These are phyloP conservation scores for Platyrinchus mystaceus DNA, from an alignment of 2,797 vertebrate genomes.

Conservation along the genomic window DNA sequence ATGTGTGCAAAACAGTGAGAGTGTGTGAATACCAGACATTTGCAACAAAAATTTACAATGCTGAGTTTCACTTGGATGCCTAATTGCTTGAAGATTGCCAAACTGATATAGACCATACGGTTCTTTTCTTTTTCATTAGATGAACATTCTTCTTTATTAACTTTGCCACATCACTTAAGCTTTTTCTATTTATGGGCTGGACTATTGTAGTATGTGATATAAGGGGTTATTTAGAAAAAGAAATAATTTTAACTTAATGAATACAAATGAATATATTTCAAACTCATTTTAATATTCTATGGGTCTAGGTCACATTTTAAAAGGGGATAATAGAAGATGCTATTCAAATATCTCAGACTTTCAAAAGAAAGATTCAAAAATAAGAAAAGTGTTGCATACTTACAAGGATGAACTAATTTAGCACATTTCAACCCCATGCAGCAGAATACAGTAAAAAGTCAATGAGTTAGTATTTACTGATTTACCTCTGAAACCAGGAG, in stretches of 20 bases:
- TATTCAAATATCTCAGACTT: background rate
- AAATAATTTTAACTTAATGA: background rate
- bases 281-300: background rate
- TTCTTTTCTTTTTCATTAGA: background rate
- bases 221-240: background rate
- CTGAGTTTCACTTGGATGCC: background rate
- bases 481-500: background rate
- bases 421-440: background rate
- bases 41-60: background rate
- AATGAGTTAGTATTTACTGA: background rate
- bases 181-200: background rate
- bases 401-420: background rate
- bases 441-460: background rate
- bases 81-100: background rate
- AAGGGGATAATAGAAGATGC: background rate
- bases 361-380: background rate
- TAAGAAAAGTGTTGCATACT: background rate
- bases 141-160: background rate
- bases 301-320: background rate
- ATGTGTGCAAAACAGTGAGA: background rate
- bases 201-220: background rate
- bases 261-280: background rate
- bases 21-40: background rate
- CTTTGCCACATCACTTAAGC: background rate
- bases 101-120: background rate